These are phyloP conservation scores for Polydrusus pterygomalis DNA, from an alignment of 2,888 invertebrate species.

Conservation along the genomic window DNA sequence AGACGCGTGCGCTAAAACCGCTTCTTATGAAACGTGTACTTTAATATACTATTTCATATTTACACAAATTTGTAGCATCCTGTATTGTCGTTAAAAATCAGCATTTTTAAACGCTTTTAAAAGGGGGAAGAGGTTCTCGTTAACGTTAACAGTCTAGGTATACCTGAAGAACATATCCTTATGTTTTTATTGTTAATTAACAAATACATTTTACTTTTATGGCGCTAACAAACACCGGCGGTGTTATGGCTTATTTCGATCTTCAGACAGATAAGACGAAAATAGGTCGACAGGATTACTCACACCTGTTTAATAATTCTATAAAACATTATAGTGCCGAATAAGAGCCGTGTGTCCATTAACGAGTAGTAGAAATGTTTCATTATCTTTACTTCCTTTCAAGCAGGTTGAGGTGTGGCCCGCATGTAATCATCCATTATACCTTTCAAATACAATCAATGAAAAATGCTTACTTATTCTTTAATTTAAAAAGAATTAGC, in stretches of 20 bases:
- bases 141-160: no score
- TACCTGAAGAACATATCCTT: not conserved
- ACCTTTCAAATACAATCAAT: no score
- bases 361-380: slow-evolving; percentile 30
- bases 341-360: slow-evolving; percentile 27
- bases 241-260: slow-evolving; percentile 24
- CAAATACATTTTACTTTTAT: slow-evolving; percentile 5
- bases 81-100: no score
- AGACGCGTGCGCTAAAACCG: no score
- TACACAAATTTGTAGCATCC: no score
- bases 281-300: slow-evolving; percentile 35
- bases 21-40: no score
- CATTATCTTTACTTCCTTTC: slow-evolving; percentile 37
- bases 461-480: no score
- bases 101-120: no score
- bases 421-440: no score
- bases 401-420: not conserved
- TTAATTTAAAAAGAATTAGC: no score
- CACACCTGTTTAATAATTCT: slow-evolving; percentile 44
- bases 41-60: no score
- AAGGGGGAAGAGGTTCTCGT: no score
- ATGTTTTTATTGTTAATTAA: slow-evolving; percentile 7
- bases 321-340: slow-evolving; percentile 17
- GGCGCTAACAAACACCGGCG: slow-evolving; percentile 27
- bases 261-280: slow-evolving; percentile 21